phyloP scores from a whole-genome alignment of 92 coral and sea anemone species.

The Galaxea fascicularis region DNA sequence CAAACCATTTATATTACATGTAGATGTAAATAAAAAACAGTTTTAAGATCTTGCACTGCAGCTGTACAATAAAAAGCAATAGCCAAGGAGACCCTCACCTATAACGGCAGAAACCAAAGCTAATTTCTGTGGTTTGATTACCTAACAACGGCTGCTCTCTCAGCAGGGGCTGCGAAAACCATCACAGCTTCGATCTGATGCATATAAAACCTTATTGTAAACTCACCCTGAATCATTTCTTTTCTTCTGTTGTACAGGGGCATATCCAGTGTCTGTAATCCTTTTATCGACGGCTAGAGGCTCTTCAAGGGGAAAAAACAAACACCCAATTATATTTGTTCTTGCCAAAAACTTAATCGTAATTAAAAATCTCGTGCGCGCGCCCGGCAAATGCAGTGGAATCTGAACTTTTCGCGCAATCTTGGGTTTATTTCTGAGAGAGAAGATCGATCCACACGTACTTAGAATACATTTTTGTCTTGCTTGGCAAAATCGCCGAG shows the following conservation, averaged over 20 bases:
- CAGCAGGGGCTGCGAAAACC: neutral
- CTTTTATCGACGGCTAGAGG: slow-evolving; percentile 88
- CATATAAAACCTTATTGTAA: neutral
- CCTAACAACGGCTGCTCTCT: neutral
- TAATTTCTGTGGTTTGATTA: neutral
- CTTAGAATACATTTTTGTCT: slow-evolving; percentile 94
- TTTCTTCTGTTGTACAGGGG: slow-evolving; percentile 69
- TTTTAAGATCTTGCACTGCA: too few relatives aligned
- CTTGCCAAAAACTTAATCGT: neutral
- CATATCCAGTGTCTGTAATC: slow-evolving; percentile 74
- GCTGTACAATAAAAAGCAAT: neutral
- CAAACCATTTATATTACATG: too few relatives aligned
- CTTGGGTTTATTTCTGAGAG: neutral
- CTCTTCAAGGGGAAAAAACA: slow-evolving; percentile 62
- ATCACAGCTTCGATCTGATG: neutral
- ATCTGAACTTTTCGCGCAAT: neutral
- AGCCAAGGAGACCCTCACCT: neutral
- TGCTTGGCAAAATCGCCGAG: slow-evolving; percentile 87
- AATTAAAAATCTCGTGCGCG: neutral
- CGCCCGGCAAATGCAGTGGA: neutral
- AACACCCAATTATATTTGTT: slow-evolving; percentile 1
- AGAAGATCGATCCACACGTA: slow-evolving; percentile 42
- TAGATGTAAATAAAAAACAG: too few relatives aligned
- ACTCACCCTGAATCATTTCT: slow-evolving; percentile 73
- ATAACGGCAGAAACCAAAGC: neutral